Percentiles rank a stretch among this genome's conserved stretches.
Conservation (phyloP, 1,140 invertebrate genomes). For the Capitella teleta region DNA sequence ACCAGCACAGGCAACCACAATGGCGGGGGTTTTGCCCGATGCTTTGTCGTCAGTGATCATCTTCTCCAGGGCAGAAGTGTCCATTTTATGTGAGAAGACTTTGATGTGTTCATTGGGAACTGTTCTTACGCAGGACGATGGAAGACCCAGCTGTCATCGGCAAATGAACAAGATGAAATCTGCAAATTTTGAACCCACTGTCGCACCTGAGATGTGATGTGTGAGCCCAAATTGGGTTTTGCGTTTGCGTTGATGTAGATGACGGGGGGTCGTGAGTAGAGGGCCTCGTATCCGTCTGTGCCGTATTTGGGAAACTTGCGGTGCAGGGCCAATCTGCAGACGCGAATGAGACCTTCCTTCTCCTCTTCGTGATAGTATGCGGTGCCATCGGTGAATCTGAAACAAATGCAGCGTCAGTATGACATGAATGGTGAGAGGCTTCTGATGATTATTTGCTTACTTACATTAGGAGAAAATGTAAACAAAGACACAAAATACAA, state of each 20-base stretch:
- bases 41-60: constrained; percentile 66
- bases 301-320: constrained; percentile 68
- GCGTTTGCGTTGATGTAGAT: constrained; percentile 72
- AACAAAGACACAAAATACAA: not conserved
- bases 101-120: constrained; percentile 68
- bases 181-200: not conserved
- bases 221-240: constrained; percentile 60
- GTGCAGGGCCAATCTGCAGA: constrained; percentile 65
- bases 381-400: constrained; percentile 54
- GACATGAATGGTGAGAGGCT: not conserved
- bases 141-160: constrained; percentile 54
- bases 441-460: not conserved
- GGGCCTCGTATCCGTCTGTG: constrained; percentile 65
- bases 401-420: not conserved
- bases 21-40: constrained; percentile 60
- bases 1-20: constrained; percentile 70
- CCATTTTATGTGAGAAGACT: constrained; percentile 46
- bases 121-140: constrained; percentile 66
- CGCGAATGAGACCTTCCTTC: constrained; percentile 61
- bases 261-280: constrained; percentile 59
- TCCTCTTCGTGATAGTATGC: constrained; percentile 68
- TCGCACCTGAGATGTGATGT: constrained; percentile 60
- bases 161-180: constrained; percentile 2
- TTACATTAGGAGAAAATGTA: constrained; percentile 2
- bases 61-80: constrained; percentile 64